Percentiles rank a stretch among this genome's conserved stretches.
Evolutionary conservation across 2,797 vertebrate species (phyloP).

Genomic region (Phrynocephalus forsythii): DNA sequence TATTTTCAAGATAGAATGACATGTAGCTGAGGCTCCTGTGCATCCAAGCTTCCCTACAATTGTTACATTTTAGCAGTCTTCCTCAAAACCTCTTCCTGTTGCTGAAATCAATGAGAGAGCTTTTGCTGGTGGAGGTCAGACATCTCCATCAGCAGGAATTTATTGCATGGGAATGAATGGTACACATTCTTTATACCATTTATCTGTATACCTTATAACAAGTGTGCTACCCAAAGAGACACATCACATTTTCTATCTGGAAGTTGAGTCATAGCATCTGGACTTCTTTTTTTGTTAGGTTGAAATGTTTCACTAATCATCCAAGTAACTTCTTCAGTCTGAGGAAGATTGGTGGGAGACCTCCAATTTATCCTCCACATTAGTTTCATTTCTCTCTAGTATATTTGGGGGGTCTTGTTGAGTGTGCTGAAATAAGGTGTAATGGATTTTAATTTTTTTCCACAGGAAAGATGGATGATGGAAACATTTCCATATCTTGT

Average conservation of each 20-base stretch:
- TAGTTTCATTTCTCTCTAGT: neutral
- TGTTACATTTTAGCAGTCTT: neutral
- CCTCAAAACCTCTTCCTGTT: neutral
- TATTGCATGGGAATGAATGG: neutral
- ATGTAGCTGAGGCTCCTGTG: neutral
- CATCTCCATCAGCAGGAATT: neutral
- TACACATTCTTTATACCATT: neutral
- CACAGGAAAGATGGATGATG: constrained; percentile 87
- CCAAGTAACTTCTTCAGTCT: too few species aligned
- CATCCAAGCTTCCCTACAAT: neutral
- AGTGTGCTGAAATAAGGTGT: neutral
- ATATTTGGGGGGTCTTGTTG: neutral
- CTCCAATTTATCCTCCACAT: too few species aligned
- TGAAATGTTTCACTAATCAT: too few species aligned
- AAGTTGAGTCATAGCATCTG: too few species aligned
- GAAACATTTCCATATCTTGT: constrained; percentile 87
- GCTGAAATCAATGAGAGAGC: neutral
- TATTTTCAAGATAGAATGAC: neutral
- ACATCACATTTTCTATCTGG: neutral
- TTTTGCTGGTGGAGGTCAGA: neutral
- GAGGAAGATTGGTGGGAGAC: too few species aligned
- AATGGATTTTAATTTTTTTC: constrained; percentile 12
- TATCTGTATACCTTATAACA: neutral
- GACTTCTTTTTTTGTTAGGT: too few species aligned
- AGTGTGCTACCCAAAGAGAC: neutral